These are phyloP conservation scores for Microcebus murinus DNA, from an alignment of 2,113 vertebrate species.

Conservation along the genomic window DNA sequence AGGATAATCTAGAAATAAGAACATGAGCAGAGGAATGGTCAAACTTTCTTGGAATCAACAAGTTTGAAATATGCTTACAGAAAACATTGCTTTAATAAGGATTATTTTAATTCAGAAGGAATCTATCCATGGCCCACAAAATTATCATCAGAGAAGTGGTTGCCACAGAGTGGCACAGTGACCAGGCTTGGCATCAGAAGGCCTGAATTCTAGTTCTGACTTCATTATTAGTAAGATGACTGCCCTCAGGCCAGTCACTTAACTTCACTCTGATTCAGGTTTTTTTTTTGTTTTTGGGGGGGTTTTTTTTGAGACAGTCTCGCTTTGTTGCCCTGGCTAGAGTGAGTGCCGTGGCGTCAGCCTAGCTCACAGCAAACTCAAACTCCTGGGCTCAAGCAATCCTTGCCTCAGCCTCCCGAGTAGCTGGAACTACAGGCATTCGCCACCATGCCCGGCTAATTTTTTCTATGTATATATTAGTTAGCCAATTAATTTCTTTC, in stretches of 20 bases:
- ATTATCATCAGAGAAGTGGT: not conserved
- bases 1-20: slow-evolving; percentile 49
- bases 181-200: not conserved
- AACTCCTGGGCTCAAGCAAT: no score
- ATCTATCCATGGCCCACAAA: not conserved
- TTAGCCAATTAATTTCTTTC: no score
- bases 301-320: no score
- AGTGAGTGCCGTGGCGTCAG: no score
- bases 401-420: no score
- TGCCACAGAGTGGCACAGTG: not conserved
- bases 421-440: no score
- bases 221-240: not conserved
- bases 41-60: slow-evolving; percentile 1
- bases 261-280: not conserved
- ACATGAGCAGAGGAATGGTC: slow-evolving; percentile 12
- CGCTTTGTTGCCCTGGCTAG: no score
- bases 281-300: not conserved
- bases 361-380: no score
- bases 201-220: not conserved
- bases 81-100: not conserved
- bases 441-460: no score
- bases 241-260: not conserved
- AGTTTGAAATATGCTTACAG: not conserved
- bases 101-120: not conserved
- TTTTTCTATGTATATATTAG: no score